Evolutionary conservation across 2,888 invertebrate species (phyloP).

Genomic region (Arrhopalites spinosus): DNA sequence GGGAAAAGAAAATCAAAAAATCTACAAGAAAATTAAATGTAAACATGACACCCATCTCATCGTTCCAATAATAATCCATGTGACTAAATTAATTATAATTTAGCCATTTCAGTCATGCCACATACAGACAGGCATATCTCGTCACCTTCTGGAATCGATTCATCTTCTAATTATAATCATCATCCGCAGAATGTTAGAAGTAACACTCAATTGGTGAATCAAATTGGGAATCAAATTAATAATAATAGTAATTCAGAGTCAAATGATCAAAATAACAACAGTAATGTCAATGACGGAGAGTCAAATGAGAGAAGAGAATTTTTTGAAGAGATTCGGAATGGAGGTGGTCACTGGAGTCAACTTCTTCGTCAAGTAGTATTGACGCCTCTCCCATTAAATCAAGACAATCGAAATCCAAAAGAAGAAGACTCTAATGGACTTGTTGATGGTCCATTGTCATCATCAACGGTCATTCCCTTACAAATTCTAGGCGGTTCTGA

Average conservation of each 20-base stretch:
- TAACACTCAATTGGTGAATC: not conserved
- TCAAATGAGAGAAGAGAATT: slow-evolving; percentile 44
- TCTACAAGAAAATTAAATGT: not conserved
- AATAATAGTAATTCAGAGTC: slow-evolving; percentile 33
- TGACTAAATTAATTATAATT: too few species aligned
- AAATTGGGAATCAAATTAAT: slow-evolving; percentile 29
- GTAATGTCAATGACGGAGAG: slow-evolving; percentile 22
- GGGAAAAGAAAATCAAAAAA: not conserved
- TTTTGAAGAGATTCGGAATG: slow-evolving; percentile 55
- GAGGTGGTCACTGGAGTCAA: slow-evolving; percentile 56
- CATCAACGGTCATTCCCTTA: slow-evolving; percentile 53
- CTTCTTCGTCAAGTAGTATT: slow-evolving; percentile 45
- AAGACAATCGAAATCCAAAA: slow-evolving; percentile 34
- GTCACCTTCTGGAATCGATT: slow-evolving; percentile 20
- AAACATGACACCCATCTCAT: not conserved
- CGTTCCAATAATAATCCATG: not conserved
- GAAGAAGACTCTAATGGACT: slow-evolving; percentile 37
- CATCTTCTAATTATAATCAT: slow-evolving; percentile 27
- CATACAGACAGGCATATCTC: slow-evolving; percentile 17
- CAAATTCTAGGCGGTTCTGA: slow-evolving; percentile 64
- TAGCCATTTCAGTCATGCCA: slow-evolving; percentile 31
- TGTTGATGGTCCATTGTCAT: slow-evolving; percentile 10
- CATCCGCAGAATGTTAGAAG: not conserved
- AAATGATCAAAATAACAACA: slow-evolving; percentile 53
- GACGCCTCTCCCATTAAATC: slow-evolving; percentile 36